Base-by-base conservation (phyloP, 2,113 vertebrate genomes). In the Carassius auratus region DNA sequence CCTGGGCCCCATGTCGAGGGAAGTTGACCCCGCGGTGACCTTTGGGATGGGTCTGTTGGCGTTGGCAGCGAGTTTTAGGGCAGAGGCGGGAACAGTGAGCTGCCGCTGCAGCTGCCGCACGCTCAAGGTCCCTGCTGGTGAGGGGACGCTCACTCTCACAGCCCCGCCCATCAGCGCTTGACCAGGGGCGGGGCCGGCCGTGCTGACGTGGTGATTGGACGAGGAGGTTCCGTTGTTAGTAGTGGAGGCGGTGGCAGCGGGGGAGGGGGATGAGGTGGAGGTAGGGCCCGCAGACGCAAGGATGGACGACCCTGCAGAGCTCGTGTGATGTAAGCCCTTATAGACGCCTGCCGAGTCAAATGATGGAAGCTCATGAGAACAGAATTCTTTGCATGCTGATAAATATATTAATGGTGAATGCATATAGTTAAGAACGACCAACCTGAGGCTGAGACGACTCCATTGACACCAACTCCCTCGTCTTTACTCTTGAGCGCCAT, bases 401-500 rank as follows among this genome's bases (percentile, higher is more conserved):
- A 21, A 8, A 59, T 23, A 21, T 7, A 48, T 57, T 5, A 21
- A 78, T 8, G 19, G 23, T 57, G 30, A 12, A 75, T 14, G 45
- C 13, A 1, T 26, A 23, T 3, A 30, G 13, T 23, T 30, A 19
- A 50, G 19, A 50, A 66, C 8, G 2, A 64, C 90, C 83, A 87
- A 99, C 98, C 97, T 96, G 98, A 96, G 91, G 96, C 95, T 83
- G 96, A 94, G 94, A 99, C 94, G 91, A 99, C 95, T 50, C 98
- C 98, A 88, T 99, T 99, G 93, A 99, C 96, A 90, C 97, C 96
- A 83, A 96, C 94, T 81, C 96, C 96, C 92, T 99, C 97, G 92
- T 99, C 97, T 96, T 99, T 99, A 95, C 97, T 95, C 95, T 98
- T 99, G 93, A 97, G 96, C 92, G 96, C 93, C 94, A 98, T 95